A percentile compares a stretch with the other conserved stretches of the same genome.
Conservation (phyloP, 2,888 invertebrate species). For the Fissipunctia ypsillon region DNA sequence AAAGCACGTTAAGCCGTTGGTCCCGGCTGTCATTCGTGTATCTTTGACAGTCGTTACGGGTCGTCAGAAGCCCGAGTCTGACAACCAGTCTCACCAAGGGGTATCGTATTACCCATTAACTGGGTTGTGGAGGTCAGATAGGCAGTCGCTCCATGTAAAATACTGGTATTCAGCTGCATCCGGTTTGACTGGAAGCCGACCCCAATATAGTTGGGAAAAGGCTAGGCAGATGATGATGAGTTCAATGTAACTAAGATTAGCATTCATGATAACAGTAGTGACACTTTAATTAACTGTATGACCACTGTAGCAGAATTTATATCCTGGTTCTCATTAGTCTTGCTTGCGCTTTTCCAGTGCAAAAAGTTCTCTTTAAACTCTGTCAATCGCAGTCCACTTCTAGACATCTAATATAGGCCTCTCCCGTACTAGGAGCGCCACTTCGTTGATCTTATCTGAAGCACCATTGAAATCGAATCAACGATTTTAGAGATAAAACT, state of each 20-base stretch:
- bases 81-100: too few species aligned
- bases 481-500: conserved; percentile 29
- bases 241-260: conserved; percentile 46
- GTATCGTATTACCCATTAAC: too few species aligned
- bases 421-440: neutral
- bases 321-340: conserved; percentile 7
- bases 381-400: neutral
- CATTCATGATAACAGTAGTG: conserved; percentile 28
- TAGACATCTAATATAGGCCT: neutral
- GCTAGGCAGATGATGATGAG: too few species aligned
- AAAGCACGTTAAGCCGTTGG: too few species aligned
- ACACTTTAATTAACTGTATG: conserved; percentile 34
- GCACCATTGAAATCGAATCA: conserved; percentile 31
- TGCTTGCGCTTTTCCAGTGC: neutral
- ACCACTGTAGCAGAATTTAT: conserved; percentile 12
- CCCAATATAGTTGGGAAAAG: too few species aligned
- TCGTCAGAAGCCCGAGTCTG: too few species aligned
- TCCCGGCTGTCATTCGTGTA: too few species aligned
- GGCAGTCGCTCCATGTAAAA: too few species aligned
- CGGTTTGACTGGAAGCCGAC: too few species aligned
- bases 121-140: too few species aligned
- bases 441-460: conserved; percentile 36
- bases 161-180: too few species aligned
- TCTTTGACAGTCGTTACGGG: too few species aligned
- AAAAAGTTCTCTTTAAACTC: neutral